phyloP scores from a whole-genome alignment of 92 coral and sea anemone species.

The Porites evermanni region DNA sequence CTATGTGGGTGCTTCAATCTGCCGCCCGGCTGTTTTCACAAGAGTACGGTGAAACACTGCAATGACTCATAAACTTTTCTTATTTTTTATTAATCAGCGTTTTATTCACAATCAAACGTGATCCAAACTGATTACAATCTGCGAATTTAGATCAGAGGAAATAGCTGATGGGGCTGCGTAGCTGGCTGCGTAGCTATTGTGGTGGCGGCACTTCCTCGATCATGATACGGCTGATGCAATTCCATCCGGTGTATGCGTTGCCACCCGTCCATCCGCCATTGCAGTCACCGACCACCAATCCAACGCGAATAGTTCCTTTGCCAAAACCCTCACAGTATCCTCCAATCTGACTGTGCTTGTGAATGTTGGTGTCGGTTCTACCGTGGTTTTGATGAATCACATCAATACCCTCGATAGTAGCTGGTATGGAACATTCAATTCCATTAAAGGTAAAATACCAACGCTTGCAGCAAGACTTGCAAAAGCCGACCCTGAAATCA shows the following conservation, averaged over 20 bases:
- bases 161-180: no score
- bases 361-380: no score
- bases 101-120: no score
- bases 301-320: conserved; percentile 40
- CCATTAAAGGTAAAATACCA: conserved; percentile 59
- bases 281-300: conserved; percentile 47
- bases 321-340: conserved; percentile 55
- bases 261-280: neutral
- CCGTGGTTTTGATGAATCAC: neutral
- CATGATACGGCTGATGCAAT: conserved; percentile 43
- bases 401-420: conserved; percentile 49
- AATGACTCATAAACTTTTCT: no score
- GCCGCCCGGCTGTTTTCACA: no score
- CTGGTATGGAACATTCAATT: conserved; percentile 51
- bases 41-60: no score
- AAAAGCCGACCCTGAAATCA: neutral
- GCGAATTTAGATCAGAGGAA: no score
- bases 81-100: no score
- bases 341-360: conserved; percentile 40
- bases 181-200: neutral
- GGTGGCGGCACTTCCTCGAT: conserved; percentile 55
- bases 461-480: conserved; percentile 13
- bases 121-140: no score
- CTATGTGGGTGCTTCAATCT: no score
- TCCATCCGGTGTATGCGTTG: conserved; percentile 31